Conservation (phyloP, 1,140 invertebrate species). For the Heliconius hermathena region DNA sequence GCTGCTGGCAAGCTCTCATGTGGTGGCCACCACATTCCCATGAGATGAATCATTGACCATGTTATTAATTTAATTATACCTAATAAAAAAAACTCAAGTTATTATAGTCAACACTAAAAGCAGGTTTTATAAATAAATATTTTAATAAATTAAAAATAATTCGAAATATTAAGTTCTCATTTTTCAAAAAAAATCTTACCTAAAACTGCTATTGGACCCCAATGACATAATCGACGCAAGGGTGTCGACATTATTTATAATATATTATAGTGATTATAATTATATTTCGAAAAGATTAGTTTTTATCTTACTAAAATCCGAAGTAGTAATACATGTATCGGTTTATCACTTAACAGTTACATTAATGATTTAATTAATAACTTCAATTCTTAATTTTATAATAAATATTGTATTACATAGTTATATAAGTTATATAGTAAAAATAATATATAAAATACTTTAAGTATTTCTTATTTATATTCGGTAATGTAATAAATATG, state of each 20-base stretch:
- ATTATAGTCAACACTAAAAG: conserved; percentile 10
- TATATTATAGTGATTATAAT: neutral
- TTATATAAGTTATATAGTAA: neutral
- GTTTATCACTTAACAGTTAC: neutral
- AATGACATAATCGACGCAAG: conserved; percentile 87
- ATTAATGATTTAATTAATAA: neutral
- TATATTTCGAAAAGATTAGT: neutral
- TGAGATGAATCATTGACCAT: conserved; percentile 90
- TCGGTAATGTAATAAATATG: neutral
- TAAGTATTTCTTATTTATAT: neutral
- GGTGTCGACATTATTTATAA: conserved; percentile 60
- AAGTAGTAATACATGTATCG: neutral
- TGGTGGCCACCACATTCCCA: conserved; percentile 91
- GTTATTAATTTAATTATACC: conserved; percentile 92
- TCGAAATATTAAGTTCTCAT: neutral
- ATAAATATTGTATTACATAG: neutral
- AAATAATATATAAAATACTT: neutral
- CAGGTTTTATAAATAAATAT: conserved; percentile 12
- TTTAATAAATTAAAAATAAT: neutral
- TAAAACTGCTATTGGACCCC: conserved; percentile 90
- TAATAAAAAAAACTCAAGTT: conserved; percentile 58
- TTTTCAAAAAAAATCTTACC: conserved; percentile 78
- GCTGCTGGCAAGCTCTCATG: conserved; percentile 82
- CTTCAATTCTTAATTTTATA: neutral
- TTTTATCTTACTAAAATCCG: conserved; percentile 5